A percentile compares a stretch with the other conserved stretches of the same genome.
These are phyloP conservation scores for Phalanger gymnotis DNA, from an alignment of 2,797 vertebrate genomes.

Conservation along the genomic window DNA sequence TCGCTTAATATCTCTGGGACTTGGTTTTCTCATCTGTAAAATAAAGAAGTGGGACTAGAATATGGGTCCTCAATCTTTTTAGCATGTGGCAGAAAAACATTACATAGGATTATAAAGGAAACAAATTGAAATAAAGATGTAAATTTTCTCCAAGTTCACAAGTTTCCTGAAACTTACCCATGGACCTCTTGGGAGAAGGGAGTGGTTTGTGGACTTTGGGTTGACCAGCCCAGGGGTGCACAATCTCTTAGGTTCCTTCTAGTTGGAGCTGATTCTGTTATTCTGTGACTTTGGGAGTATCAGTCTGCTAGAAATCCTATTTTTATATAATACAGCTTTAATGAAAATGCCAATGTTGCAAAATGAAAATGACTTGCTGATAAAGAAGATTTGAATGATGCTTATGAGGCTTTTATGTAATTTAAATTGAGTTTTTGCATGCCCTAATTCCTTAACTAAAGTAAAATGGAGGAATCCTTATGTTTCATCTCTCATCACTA, in stretches of 20 bases:
- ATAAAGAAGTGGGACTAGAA: neutral
- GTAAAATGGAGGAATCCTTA: constrained; percentile 36
- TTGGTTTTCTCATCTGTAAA: neutral
- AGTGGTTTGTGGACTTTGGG: neutral
- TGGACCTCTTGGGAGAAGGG: neutral
- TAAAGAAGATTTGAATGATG: constrained; percentile 41
- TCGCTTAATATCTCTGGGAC: neutral
- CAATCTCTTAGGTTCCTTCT: neutral
- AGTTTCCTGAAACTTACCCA: neutral
- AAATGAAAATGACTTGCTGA: neutral
- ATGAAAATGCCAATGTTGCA: constrained; percentile 25
- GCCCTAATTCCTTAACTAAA: constrained; percentile 40
- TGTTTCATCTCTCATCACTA: constrained; percentile 28
- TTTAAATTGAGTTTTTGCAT: constrained; percentile 29
- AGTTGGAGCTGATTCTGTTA: neutral
- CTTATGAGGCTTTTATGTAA: constrained; percentile 7
- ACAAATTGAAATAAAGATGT: neutral
- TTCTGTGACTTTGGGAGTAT: neutral
- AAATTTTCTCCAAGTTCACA: neutral
- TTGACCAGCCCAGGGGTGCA: neutral
- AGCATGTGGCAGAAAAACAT: neutral
- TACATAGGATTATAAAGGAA: neutral
- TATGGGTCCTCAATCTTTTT: neutral
- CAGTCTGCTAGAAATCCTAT: neutral
- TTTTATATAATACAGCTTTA: neutral